phyloP scores from a whole-genome alignment of 2,113 vertebrate species.

The Gymnarchus niloticus region DNA sequence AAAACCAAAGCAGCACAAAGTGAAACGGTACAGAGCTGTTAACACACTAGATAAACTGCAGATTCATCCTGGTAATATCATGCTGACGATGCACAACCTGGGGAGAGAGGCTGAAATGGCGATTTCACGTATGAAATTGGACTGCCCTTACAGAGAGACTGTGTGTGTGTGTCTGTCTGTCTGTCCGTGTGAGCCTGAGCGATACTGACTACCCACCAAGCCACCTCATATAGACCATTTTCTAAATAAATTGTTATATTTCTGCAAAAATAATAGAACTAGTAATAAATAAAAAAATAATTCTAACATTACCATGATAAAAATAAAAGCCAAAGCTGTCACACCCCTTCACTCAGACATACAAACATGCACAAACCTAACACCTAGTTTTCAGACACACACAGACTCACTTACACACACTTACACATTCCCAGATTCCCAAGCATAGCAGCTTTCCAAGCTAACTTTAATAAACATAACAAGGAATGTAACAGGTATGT shows the following conservation, averaged over 20 bases:
- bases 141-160: background rate
- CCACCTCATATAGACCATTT: too few species aligned
- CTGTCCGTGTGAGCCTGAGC: background rate
- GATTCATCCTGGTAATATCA: background rate
- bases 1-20: background rate
- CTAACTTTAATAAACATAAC: too few species aligned
- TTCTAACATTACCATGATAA: background rate
- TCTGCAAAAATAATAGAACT: too few species aligned
- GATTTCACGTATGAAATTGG: slow-evolving; percentile 22
- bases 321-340: too few species aligned
- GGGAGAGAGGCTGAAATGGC: background rate
- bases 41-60: background rate
- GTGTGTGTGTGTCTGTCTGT: background rate
- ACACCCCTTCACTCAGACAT: background rate
- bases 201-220: background rate
- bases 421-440: background rate
- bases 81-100: background rate
- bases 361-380: background rate
- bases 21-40: background rate
- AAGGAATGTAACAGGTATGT: too few species aligned
- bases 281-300: too few species aligned
- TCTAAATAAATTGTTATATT: too few species aligned
- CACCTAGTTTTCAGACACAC: too few species aligned
- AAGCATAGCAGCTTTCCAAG: background rate
- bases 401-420: background rate